Percentiles rank a stretch among this genome's conserved stretches.
phyloP scores from a whole-genome alignment of 2,797 vertebrate genomes.

The Corythornis leucogaster region DNA sequence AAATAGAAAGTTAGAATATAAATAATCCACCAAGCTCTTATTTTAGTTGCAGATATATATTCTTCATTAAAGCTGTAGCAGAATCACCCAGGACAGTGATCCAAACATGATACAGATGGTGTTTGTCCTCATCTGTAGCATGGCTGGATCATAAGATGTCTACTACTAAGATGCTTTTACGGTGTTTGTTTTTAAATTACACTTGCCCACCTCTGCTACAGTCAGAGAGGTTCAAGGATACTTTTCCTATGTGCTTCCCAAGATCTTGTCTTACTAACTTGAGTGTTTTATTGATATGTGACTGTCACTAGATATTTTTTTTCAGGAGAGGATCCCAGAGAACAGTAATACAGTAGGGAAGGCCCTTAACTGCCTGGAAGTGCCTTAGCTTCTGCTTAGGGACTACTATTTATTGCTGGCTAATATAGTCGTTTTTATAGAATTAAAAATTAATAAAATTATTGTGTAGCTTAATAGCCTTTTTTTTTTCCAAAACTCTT shows the following conservation, averaged over 20 bases:
- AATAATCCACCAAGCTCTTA: neutral
- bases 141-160: neutral
- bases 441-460: neutral
- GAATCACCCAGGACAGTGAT: neutral
- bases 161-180: neutral
- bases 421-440: neutral
- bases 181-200: neutral
- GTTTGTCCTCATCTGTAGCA: neutral
- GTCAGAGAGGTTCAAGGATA: neutral
- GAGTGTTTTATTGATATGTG: neutral
- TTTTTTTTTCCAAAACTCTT: neutral
- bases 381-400: neutral
- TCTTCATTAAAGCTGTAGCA: neutral
- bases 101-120: neutral
- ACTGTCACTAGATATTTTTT: neutral
- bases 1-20: neutral
- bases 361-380: neutral
- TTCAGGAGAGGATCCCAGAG: neutral
- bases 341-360: neutral
- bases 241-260: neutral
- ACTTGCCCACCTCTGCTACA: neutral
- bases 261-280: neutral
- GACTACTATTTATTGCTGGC: neutral
- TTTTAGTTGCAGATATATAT: neutral
- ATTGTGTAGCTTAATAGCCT: neutral